Evolutionary conservation across 2,797 vertebrate species (phyloP).

Genomic region (Microtus agrestis): DNA sequence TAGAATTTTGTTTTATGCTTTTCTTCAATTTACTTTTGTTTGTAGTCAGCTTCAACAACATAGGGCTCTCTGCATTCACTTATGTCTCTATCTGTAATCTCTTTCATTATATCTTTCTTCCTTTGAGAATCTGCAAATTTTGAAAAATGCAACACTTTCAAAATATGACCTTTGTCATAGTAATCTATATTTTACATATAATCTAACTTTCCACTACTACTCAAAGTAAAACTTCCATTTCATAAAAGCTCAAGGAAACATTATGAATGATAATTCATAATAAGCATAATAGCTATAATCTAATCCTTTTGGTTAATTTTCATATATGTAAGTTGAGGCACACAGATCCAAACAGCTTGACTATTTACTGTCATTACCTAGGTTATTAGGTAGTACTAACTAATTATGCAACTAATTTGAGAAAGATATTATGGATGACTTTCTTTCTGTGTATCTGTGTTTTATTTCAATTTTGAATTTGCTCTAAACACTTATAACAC

Average conservation of each 20-base stretch:
- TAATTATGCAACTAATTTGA: neutral
- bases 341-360: neutral
- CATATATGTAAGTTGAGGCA: neutral
- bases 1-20: neutral
- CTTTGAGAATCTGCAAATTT: neutral
- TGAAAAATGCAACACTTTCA: neutral
- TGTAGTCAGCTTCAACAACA: neutral
- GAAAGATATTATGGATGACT: neutral
- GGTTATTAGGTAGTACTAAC: neutral
- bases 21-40: neutral
- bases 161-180: neutral
- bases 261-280: conserved; percentile 10
- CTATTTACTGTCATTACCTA: neutral
- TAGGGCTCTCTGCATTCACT: neutral
- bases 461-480: neutral
- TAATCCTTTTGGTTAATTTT: neutral
- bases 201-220: neutral
- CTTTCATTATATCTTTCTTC: neutral
- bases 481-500: neutral
- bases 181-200: neutral
- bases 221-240: neutral
- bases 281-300: neutral
- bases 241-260: neutral
- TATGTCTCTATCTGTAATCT: neutral
- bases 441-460: neutral